Evolutionary conservation across 2,113 vertebrate species (phyloP).

Genomic region (Oncorhynchus keta): DNA sequence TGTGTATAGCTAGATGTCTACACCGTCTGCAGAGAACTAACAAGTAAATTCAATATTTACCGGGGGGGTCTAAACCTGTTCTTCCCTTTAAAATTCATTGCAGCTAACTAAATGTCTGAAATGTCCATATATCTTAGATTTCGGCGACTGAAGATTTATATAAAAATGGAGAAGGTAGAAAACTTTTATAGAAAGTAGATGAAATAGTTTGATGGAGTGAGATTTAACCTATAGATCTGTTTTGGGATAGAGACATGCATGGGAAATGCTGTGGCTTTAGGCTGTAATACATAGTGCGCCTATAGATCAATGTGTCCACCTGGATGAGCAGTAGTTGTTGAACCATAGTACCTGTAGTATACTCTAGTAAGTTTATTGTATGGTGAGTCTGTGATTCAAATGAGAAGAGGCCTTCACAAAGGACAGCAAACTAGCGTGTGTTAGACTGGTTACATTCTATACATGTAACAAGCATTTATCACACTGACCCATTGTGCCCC

Average conservation of each 20-base stretch:
- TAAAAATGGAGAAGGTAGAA: not conserved
- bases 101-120: constrained; percentile 43
- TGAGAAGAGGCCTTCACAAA: not conserved
- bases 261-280: too few species aligned
- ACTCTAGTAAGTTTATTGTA: not conserved
- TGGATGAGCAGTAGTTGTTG: not conserved
- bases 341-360: not conserved
- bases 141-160: constrained; percentile 38
- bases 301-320: not conserved
- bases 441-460: constrained; percentile 44
- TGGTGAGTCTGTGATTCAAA: not conserved
- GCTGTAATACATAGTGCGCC: too few species aligned
- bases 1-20: constrained; percentile 27
- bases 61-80: constrained; percentile 7
- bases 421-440: constrained; percentile 20
- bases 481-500: constrained; percentile 64
- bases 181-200: constrained; percentile 30
- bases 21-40: constrained; percentile 44
- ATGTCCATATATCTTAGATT: constrained; percentile 60
- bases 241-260: too few species aligned
- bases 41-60: constrained; percentile 68
- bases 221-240: too few species aligned
- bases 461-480: constrained; percentile 69
- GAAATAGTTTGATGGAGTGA: constrained; percentile 15
- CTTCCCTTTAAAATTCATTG: constrained; percentile 57